phyloP scores from a whole-genome alignment of 2,113 vertebrate species.

The Loxodonta africana region DNA sequence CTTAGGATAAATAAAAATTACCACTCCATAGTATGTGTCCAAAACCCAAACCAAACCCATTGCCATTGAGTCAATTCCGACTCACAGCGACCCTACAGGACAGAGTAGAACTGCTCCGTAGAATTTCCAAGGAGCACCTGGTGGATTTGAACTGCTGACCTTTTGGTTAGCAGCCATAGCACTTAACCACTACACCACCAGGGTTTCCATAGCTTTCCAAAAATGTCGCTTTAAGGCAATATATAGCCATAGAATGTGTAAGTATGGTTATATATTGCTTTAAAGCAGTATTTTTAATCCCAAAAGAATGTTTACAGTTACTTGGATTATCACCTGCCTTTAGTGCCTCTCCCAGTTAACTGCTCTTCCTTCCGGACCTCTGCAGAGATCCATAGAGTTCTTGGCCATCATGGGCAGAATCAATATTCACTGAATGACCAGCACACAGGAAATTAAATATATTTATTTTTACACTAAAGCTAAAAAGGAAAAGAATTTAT shows the following conservation, averaged over 20 bases:
- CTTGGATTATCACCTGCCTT: background rate
- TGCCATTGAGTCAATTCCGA: too few species aligned
- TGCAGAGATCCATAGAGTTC: background rate
- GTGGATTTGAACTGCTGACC: too few species aligned
- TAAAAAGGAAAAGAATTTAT: background rate
- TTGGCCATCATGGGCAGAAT: background rate
- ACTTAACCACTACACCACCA: too few species aligned
- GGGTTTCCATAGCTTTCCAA: too few species aligned
- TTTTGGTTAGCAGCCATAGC: too few species aligned
- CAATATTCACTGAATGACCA: background rate
- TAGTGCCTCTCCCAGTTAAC: background rate
- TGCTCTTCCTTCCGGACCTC: background rate
- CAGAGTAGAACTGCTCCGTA: too few species aligned
- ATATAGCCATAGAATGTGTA: background rate
- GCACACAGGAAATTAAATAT: background rate
- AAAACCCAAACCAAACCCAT: too few species aligned
- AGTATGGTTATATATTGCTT: background rate
- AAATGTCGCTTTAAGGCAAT: too few species aligned
- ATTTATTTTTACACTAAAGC: constrained; percentile 21
- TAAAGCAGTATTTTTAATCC: background rate
- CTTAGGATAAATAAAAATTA: constrained; percentile 20
- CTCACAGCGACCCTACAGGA: too few species aligned
- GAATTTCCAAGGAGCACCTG: too few species aligned
- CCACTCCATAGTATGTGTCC: background rate
- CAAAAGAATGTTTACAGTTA: background rate